Base-by-base conservation (phyloP, 2,888 invertebrate genomes). In the Disparrhopalites patrizii region DNA sequence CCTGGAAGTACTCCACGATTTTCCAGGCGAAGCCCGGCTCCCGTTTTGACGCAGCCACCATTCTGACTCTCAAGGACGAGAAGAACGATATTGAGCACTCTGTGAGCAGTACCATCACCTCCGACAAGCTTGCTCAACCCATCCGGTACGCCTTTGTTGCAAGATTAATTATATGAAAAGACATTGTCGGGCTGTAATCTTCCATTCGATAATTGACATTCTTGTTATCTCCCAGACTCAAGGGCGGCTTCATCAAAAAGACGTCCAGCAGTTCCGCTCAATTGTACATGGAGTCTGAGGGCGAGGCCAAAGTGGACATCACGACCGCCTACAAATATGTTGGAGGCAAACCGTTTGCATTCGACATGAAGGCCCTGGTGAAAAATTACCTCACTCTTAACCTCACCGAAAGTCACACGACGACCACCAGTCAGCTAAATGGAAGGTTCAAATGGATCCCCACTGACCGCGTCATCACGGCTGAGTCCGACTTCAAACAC, bases 391-490 rank as follows among this genome's bases (percentile, higher is more conserved):
- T 75, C 47, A 70, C 72, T 52, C 68, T 68, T 7, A 68, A 62
- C n/a, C 47, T 73, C 10, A 43, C 25, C 51, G 68, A 72, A 43
- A 69, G 64, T 10, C 68, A 67, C 47, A 64, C 61, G 3, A 62
- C 66, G 36, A 67, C 67, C 31, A 51, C 67, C 13, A 69, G 70
- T 2, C 66, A 68, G 30, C 47, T 73, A 10, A 51, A 66, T 8
- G 18, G 73, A 28, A 69, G 71, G 3, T 69, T 66, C 15, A 62
- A 61, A 20, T 72, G 73, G 70, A 15, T 71, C 8, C 71, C 73
- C 31, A 69, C 70, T 31, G 69, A 65, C 7, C 65, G 75, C 4
- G 66, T 69, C 36, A 69, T 75, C 33, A 61, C 40, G 15, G 67
- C 47, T 13, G 65, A 65, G 2, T 67, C 71, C 8, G 54, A 62